phyloP scores from a whole-genome alignment of 2,113 vertebrate species.

The Balaeniceps rex region DNA sequence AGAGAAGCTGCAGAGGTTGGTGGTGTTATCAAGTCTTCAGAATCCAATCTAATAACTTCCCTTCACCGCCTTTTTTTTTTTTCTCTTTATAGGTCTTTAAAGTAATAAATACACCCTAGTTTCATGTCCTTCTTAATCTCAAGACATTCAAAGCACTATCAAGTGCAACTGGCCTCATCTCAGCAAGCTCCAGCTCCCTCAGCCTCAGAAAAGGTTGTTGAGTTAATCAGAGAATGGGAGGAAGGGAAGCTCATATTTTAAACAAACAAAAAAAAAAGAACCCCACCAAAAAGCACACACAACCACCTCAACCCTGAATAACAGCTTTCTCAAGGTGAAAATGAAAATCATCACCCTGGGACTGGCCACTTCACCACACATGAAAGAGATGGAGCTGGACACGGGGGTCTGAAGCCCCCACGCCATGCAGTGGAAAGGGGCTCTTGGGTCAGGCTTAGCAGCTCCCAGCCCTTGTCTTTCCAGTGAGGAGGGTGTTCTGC shows the following conservation, averaged over 20 bases:
- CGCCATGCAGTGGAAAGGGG: accelerated
- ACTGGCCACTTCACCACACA: accelerated
- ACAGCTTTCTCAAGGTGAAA: not conserved
- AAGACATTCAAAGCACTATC: not conserved
- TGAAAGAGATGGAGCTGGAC: not conserved
- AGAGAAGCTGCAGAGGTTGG: not conserved
- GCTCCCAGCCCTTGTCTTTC: not conserved
- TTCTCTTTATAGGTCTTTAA: not conserved
- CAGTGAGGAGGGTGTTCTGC: not conserved
- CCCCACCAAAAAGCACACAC: not conserved
- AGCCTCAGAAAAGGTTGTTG: not conserved
- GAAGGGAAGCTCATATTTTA: not conserved
- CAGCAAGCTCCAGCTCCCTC: not conserved
- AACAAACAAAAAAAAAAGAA: not conserved
- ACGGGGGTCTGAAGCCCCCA: not conserved
- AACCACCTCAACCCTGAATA: not conserved
- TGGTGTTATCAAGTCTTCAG: not conserved
- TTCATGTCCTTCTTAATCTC: not conserved
- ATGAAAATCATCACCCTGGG: not conserved
- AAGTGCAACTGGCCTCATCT: not conserved
- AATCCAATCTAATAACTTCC: not conserved
- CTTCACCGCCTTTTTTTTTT: not conserved
- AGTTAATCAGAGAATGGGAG: not conserved
- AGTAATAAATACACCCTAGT: not conserved
- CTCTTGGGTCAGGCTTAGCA: not conserved